These are phyloP conservation scores for Chydorus sphaericus DNA, from an alignment of 2,888 invertebrate genomes.

Conservation along the genomic window DNA sequence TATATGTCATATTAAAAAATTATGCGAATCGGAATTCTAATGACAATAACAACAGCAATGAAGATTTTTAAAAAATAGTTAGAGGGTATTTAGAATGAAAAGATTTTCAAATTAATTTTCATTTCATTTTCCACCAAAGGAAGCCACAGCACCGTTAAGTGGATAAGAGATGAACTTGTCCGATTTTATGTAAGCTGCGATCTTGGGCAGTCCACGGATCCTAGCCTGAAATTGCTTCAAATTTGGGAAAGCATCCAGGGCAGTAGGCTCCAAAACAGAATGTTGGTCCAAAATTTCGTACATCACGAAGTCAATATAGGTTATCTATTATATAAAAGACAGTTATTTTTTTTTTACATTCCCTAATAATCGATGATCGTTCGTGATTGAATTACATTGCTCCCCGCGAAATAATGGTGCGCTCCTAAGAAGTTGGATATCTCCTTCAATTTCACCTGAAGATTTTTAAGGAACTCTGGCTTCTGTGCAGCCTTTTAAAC, in stretches of 20 bases:
- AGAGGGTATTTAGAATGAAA: too few species aligned
- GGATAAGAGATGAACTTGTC: constrained; percentile 25
- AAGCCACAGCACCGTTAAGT: constrained; percentile 20
- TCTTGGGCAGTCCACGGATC: constrained; percentile 26
- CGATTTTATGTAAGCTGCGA: constrained; percentile 25
- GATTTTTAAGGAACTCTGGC: constrained; percentile 25
- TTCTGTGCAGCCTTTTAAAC: constrained; percentile 27
- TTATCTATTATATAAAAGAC: constrained; percentile 22
- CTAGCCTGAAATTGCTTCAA: constrained; percentile 27
- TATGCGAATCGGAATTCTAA: too few species aligned
- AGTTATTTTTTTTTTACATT: neutral
- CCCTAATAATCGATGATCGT: neutral
- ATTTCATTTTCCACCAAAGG: neutral
- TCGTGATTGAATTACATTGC: constrained; percentile 23
- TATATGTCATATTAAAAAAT: too few species aligned
- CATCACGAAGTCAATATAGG: constrained; percentile 29
- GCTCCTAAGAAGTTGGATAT: constrained; percentile 29
- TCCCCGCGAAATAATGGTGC: constrained; percentile 29
- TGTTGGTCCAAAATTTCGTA: constrained; percentile 31
- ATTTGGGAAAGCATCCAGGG: constrained; percentile 26
- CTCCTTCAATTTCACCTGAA: constrained; percentile 24
- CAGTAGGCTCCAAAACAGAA: constrained; percentile 24
- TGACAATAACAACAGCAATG: too few species aligned
- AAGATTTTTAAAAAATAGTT: too few species aligned
- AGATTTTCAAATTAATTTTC: neutral